phyloP scores from a whole-genome alignment of 92 coral and sea anemone genomes.

The Heliopora coerulea region DNA sequence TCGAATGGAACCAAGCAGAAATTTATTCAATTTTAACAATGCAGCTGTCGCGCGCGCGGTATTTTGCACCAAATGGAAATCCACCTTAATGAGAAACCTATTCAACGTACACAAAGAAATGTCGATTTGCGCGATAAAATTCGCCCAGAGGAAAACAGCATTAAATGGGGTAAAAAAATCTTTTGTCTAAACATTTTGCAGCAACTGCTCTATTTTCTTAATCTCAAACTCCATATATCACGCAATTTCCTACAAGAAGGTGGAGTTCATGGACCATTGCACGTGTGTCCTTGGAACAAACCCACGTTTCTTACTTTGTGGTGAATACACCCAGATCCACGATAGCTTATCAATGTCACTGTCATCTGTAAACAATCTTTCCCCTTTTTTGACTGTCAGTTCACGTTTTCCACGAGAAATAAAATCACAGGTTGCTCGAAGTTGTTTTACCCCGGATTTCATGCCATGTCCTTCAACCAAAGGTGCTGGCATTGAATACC shows the following conservation, averaged over 20 bases:
- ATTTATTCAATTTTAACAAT: too few relatives aligned
- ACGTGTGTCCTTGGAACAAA: constrained; percentile 86
- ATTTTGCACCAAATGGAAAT: too few relatives aligned
- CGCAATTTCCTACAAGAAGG: constrained; percentile 9
- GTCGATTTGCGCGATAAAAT: too few relatives aligned
- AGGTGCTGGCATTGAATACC: constrained; percentile 17
- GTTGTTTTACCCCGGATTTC: constrained; percentile 15
- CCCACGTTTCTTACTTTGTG: constrained; percentile 75
- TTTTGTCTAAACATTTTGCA: too few relatives aligned
- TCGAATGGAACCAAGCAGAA: too few relatives aligned
- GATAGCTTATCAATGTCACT: constrained; percentile 73
- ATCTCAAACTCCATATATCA: too few relatives aligned
- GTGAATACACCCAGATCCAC: constrained; percentile 93
- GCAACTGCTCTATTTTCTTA: too few relatives aligned
- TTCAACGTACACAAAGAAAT: too few relatives aligned
- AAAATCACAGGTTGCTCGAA: constrained; percentile 3
- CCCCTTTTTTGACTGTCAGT: constrained; percentile 82
- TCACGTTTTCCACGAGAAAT: constrained; percentile 60
- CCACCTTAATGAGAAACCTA: too few relatives aligned
- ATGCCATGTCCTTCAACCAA: constrained; percentile 18
- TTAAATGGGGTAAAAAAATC: too few relatives aligned
- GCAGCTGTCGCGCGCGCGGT: too few relatives aligned
- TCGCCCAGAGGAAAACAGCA: too few relatives aligned
- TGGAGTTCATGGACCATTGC: constrained; percentile 37
- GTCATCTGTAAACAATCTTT: constrained; percentile 91